Base-by-base conservation (phyloP, 2,797 vertebrate genomes). In the Sternarchorhynchus goeldii region DNA sequence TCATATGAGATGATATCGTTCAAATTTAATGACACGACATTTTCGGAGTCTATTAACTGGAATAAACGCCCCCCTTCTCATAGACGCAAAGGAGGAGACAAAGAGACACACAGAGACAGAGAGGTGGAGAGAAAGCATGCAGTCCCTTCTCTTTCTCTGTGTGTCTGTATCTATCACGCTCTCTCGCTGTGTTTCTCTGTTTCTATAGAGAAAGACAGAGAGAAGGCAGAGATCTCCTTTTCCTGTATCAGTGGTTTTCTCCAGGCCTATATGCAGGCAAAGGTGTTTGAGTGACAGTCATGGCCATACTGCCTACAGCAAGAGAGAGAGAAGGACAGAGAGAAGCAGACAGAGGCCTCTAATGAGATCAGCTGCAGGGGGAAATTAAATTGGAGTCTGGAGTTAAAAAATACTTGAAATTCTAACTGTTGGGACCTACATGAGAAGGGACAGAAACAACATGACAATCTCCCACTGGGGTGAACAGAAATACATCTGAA, bases 291-390 rank as follows among this genome's bases (percentile, higher is more conserved):
- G 59, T 32, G 59, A 62, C 18, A 31, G 59, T 25, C 25, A 25
- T 25, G 25, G 25, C 25, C 25, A 25, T 25, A 25, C 32, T 64
- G 31, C 1, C 29, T 34, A 29, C 16, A 32, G 5, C 32, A 36
- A 34, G 31, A 18, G 6, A 36, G 25, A 25, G 25, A 25, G 25
- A 25, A 25, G 25, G 25, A 25, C 18, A 36, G 62, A 64, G 62
- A 17, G 31, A 63, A 34, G 6, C 60, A 32, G 60, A 34, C 60
- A n/a, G 32, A 65, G 63, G 1, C 32, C 7, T 36, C 1, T 66
- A 66, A 66, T 39, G 34, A 39, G 41, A 66, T 66, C 34, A 41
- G 34, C 36, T 41, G 63, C 63, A 41, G 63, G 63, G 18, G 34
- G 34, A 36, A 41, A 41, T 34, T n/a, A 66, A 36, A 66, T 66